Percentiles rank a stretch among this genome's conserved stretches.
Evolutionary conservation across 2,113 vertebrate species (phyloP).

Genomic region (Solea senegalensis): DNA sequence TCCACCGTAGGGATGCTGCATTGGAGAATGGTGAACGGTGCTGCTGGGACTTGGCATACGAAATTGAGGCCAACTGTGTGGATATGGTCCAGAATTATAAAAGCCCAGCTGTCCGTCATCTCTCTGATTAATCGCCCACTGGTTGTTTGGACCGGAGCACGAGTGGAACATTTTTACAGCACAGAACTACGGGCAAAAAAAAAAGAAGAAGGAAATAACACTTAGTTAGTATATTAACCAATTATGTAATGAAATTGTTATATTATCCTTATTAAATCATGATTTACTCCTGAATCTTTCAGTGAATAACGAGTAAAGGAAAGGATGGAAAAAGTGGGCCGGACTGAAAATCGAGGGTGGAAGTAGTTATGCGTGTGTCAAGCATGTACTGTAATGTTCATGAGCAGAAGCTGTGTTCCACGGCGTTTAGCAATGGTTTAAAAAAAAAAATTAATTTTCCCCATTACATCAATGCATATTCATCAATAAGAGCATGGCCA

Average conservation of each 20-base stretch:
- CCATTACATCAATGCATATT: background rate
- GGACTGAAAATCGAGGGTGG: background rate
- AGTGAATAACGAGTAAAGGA: conserved; percentile 8
- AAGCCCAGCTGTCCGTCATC: conserved; percentile 32
- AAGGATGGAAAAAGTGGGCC: conserved; percentile 12
- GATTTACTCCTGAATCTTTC: conserved; percentile 24
- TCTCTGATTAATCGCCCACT: conserved; percentile 26
- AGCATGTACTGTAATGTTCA: background rate
- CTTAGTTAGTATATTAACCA: conserved; percentile 35
- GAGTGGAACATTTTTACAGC: conserved; percentile 76
- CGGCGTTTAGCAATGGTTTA: background rate
- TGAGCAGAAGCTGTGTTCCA: background rate
- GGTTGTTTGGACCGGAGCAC: conserved; percentile 49
- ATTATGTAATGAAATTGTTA: conserved; percentile 37
- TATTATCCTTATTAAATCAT: conserved; percentile 53
- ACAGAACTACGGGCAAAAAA: conserved; percentile 7
- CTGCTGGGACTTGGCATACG: conserved; percentile 18
- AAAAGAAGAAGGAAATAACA: conserved; percentile 25
- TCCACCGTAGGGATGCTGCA: conserved; percentile 32
- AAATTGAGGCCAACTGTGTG: conserved; percentile 57
- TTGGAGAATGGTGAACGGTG: background rate
- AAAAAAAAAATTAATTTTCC: conserved; percentile 2
- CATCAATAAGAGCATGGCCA: conserved; percentile 1
- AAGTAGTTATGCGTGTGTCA: background rate
- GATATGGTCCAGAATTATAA: conserved; percentile 38